A percentile compares a stretch with the other conserved stretches of the same genome.
Evolutionary conservation across 2,113 vertebrate species (phyloP).

Genomic region (Abramis brama): DNA sequence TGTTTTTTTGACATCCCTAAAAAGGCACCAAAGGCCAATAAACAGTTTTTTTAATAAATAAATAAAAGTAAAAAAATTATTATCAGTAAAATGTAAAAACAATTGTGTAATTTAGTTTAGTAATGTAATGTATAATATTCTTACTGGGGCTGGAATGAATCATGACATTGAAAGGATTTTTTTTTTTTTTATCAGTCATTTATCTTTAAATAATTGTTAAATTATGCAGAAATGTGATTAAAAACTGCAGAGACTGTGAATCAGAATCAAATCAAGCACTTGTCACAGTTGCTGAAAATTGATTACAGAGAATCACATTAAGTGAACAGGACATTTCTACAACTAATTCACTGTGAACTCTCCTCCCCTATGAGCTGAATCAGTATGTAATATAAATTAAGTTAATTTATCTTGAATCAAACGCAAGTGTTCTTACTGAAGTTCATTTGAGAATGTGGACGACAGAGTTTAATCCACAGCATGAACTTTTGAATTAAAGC

Average conservation of each 20-base stretch:
- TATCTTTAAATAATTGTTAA: not conserved
- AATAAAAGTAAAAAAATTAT: too few species aligned
- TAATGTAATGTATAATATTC: too few species aligned
- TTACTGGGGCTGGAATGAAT: not conserved
- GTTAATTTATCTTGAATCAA: not conserved
- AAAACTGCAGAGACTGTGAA: conserved; percentile 5
- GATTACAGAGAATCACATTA: not conserved
- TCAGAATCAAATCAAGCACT: not conserved
- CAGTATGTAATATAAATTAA: not conserved
- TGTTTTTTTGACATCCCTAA: too few species aligned
- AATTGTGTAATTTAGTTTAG: too few species aligned
- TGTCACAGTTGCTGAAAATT: not conserved
- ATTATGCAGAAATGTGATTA: not conserved
- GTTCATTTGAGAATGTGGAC: not conserved
- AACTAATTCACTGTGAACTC: not conserved
- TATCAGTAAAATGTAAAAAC: too few species aligned
- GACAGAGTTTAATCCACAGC: not conserved
- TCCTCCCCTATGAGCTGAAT: not conserved
- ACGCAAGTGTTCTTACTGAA: not conserved
- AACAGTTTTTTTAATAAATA: too few species aligned
- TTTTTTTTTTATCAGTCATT: not conserved
- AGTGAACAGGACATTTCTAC: not conserved
- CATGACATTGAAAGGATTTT: not conserved
- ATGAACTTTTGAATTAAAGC: not conserved
- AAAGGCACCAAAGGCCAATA: too few species aligned